Percentiles rank a stretch among this genome's conserved stretches.
Evolutionary conservation across 2,797 vertebrate genomes (phyloP).

Genomic region (Acridotheres tristis): DNA sequence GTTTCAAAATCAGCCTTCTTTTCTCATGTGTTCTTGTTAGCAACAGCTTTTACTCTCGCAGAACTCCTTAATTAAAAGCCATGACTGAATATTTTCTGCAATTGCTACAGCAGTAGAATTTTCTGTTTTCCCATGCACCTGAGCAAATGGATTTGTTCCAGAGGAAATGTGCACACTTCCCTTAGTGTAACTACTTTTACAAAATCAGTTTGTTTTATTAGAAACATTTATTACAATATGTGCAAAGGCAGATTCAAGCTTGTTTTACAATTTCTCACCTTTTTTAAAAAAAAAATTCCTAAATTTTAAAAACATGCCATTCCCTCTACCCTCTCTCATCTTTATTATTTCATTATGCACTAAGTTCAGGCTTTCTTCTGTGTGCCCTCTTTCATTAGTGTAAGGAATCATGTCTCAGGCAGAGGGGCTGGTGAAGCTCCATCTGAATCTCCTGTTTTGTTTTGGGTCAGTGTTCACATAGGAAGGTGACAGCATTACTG

Average conservation of each 20-base stretch:
- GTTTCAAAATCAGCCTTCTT: background rate
- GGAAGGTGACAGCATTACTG: background rate
- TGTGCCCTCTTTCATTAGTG: background rate
- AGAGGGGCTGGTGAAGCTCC: background rate
- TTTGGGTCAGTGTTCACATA: background rate
- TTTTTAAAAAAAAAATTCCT: background rate
- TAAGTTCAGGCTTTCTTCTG: background rate
- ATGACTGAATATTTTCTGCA: background rate
- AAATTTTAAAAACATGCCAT: background rate
- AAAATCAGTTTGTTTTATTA: background rate
- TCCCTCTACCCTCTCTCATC: background rate
- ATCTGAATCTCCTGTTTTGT: background rate
- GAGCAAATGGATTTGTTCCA: background rate
- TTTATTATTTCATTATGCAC: background rate
- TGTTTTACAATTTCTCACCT: background rate
- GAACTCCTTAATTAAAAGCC: background rate
- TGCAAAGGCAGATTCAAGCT: background rate
- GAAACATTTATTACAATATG: fast-evolving
- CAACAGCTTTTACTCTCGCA: background rate
- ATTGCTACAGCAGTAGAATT: background rate
- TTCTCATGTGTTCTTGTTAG: background rate
- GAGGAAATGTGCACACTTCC: background rate
- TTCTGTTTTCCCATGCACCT: background rate
- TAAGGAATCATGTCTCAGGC: background rate
- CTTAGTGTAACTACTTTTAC: background rate